Evolutionary conservation across 64 coral and sea anemone species (phyloP).

Genomic region (Stichodactyla mertensii): DNA sequence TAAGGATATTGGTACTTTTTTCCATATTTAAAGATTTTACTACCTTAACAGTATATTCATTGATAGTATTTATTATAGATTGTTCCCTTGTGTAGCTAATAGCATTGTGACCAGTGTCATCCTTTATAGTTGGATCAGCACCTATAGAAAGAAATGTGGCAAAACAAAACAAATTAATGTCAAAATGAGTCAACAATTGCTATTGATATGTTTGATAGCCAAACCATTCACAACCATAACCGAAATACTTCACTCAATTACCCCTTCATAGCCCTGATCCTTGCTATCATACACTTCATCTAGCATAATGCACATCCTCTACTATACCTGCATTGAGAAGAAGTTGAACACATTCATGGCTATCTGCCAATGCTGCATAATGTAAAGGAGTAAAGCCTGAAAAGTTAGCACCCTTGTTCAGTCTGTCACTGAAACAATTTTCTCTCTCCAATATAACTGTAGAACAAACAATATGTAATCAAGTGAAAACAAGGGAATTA

Average conservation of each 20-base stretch:
- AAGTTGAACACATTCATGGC: constrained; percentile 55
- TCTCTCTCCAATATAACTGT: constrained; percentile 87
- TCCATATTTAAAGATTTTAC: background rate
- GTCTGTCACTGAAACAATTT: constrained; percentile 74
- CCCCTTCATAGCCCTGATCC: background rate
- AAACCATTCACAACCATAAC: too few relatives aligned
- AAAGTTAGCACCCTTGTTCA: constrained; percentile 89
- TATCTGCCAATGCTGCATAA: constrained; percentile 81
- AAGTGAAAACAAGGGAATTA: background rate
- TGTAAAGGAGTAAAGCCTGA: constrained; percentile 92
- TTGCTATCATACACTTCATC: background rate
- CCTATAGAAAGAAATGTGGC: constrained; percentile 26
- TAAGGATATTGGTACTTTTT: background rate
- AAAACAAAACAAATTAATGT: background rate
- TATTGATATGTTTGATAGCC: background rate
- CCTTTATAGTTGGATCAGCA: constrained; percentile 86
- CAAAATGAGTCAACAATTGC: background rate
- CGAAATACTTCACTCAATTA: too few relatives aligned
- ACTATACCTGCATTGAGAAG: constrained; percentile 74
- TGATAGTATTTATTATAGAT: constrained; percentile 67
- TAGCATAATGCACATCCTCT: background rate
- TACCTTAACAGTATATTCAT: constrained; percentile 41
- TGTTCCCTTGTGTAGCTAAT: constrained; percentile 61
- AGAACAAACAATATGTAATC: background rate
- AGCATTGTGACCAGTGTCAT: constrained; percentile 65